Evolutionary conservation across 2,113 vertebrate species (phyloP).

Genomic region (Xenus cinereus): DNA sequence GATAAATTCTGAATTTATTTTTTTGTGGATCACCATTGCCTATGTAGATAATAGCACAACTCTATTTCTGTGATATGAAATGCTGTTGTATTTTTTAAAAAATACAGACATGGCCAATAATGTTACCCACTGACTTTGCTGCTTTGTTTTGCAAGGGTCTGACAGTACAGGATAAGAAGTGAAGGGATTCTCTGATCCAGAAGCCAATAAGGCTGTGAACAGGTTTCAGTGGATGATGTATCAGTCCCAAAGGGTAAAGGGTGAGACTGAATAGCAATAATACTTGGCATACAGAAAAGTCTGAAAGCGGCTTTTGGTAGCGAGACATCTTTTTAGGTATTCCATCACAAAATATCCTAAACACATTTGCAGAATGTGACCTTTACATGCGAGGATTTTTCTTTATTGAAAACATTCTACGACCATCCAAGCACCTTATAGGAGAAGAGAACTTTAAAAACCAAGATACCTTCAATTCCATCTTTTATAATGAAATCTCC

Average conservation of each 20-base stretch:
- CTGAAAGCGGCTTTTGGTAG: background rate
- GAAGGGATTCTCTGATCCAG: background rate
- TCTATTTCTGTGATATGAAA: background rate
- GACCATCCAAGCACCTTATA: background rate
- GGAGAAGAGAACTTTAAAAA: background rate
- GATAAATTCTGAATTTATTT: background rate
- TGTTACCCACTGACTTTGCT: background rate
- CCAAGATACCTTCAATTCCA: background rate
- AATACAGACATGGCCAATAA: background rate
- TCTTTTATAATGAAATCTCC: background rate
- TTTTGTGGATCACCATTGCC: background rate
- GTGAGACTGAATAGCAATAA: background rate
- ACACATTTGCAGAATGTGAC: background rate
- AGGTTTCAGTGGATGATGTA: background rate
- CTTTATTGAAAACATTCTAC: background rate
- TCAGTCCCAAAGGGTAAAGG: background rate
- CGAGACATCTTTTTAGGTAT: background rate
- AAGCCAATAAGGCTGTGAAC: background rate
- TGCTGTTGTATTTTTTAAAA: background rate
- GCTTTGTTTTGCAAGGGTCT: background rate
- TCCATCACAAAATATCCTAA: background rate
- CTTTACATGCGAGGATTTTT: background rate
- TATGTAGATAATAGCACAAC: background rate
- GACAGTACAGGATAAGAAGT: background rate
- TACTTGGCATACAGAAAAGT: background rate